Conservation (phyloP, 2,113 vertebrate species). For the Bettongia penicillata region DNA sequence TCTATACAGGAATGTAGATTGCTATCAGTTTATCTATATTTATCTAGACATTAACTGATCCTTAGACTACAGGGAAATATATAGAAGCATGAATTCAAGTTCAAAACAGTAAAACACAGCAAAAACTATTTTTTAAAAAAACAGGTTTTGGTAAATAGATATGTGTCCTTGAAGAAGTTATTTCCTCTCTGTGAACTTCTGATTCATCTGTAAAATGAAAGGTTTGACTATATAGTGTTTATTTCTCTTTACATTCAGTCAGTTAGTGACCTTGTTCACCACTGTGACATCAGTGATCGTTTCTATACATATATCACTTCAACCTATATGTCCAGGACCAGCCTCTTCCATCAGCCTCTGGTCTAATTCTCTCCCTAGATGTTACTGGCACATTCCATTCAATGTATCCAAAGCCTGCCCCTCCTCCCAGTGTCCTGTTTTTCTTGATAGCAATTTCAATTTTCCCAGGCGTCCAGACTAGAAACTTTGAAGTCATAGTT, state of each 20-base stretch:
- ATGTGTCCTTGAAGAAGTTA: background rate
- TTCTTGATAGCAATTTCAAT: background rate
- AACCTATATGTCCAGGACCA: background rate
- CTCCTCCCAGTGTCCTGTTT: background rate
- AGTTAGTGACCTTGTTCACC: background rate
- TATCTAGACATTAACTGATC: background rate
- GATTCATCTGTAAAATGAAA: background rate
- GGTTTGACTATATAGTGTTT: background rate
- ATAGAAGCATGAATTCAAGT: background rate
- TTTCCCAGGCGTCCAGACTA: background rate
- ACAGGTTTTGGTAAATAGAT: background rate
- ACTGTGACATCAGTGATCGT: background rate
- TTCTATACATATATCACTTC: background rate
- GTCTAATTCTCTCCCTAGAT: background rate
- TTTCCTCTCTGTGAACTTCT: background rate
- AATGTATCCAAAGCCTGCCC: background rate
- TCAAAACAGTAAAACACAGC: background rate
- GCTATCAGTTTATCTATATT: background rate
- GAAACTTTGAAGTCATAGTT: background rate
- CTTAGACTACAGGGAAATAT: background rate
- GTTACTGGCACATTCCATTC: background rate
- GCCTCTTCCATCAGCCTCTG: background rate
- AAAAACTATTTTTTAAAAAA: background rate
- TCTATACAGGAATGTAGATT: background rate
- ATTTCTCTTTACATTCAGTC: background rate